Conservation (phyloP, 2,797 vertebrate genomes). For the Echiichthys vipera region DNA sequence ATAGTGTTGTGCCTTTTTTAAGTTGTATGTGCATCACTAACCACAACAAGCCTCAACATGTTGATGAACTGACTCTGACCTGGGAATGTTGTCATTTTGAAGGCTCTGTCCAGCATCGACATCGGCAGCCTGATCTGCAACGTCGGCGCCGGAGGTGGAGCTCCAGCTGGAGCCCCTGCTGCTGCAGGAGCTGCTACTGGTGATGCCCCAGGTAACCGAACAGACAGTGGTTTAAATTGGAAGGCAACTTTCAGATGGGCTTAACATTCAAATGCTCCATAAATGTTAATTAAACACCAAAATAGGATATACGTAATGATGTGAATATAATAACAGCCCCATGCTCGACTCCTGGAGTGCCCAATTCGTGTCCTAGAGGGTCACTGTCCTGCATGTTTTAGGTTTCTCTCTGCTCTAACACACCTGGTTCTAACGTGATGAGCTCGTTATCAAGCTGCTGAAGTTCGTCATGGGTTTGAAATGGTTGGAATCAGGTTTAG, state of each 20-base stretch:
- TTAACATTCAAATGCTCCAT: background rate
- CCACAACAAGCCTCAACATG: background rate
- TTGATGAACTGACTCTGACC: background rate
- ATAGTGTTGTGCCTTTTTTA: background rate
- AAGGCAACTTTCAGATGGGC: background rate
- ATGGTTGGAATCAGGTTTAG: too few relatives aligned
- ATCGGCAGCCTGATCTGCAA: slow-evolving; percentile 97
- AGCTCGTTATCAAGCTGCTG: too few relatives aligned
- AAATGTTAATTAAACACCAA: background rate
- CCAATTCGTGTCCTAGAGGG: too few relatives aligned
- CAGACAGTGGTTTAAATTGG: background rate
- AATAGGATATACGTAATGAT: background rate
- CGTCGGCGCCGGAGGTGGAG: slow-evolving; percentile 92
- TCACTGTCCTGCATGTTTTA: too few relatives aligned
- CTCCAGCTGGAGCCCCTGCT: slow-evolving; percentile 71
- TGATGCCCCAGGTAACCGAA: slow-evolving; percentile 81
- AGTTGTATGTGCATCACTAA: background rate
- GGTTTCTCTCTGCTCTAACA: too few relatives aligned
- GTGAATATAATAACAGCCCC: background rate
- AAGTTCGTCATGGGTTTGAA: too few relatives aligned
- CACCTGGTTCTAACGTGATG: too few relatives aligned
- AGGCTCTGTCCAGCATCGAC: slow-evolving; percentile 93
- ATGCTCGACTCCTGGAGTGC: too few relatives aligned
- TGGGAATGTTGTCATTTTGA: background rate
- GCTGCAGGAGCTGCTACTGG: slow-evolving; percentile 45